Percentiles rank a stretch among this genome's conserved stretches.
Evolutionary conservation across 2,888 invertebrate genomes (phyloP).

Genomic region (Drosophila bunnanda): DNA sequence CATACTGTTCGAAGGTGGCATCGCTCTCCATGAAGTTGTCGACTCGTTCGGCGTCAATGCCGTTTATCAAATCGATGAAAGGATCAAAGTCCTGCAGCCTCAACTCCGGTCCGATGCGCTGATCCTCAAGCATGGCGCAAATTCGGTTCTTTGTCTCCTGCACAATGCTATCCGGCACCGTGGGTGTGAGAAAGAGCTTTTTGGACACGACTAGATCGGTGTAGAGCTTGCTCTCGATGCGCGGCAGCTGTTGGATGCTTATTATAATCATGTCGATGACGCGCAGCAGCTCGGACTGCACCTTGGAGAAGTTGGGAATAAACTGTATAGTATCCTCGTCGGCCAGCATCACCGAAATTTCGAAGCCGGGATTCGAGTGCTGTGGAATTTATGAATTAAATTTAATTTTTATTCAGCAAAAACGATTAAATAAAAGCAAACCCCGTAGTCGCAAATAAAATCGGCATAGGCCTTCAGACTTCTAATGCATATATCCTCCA

Average conservation of each 20-base stretch:
- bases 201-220: slow-evolving; percentile 78
- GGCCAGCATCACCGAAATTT: slow-evolving; percentile 82
- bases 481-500: slow-evolving; percentile 92
- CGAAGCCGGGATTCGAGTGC: slow-evolving; percentile 89
- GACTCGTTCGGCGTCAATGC: slow-evolving; percentile 87
- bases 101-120: slow-evolving; percentile 90
- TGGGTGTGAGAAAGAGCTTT: slow-evolving; percentile 86
- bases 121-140: slow-evolving; percentile 88
- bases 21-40: slow-evolving; percentile 88
- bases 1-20: slow-evolving; percentile 88
- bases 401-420: too few species aligned
- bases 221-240: slow-evolving; percentile 90
- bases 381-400: slow-evolving; percentile 71
- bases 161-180: slow-evolving; percentile 89
- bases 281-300: slow-evolving; percentile 89
- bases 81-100: slow-evolving; percentile 92
- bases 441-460: slow-evolving; percentile 91
- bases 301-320: slow-evolving; percentile 91
- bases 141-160: slow-evolving; percentile 88
- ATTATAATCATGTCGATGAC: slow-evolving; percentile 91
- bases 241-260: slow-evolving; percentile 89
- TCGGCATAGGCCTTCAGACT: slow-evolving; percentile 92
- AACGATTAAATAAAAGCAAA: slow-evolving; percentile 83
- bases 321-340: slow-evolving; percentile 87
- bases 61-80: slow-evolving; percentile 91